Conservation (phyloP, 1,140 invertebrate species). For the Geopemphigus sp. region DNA sequence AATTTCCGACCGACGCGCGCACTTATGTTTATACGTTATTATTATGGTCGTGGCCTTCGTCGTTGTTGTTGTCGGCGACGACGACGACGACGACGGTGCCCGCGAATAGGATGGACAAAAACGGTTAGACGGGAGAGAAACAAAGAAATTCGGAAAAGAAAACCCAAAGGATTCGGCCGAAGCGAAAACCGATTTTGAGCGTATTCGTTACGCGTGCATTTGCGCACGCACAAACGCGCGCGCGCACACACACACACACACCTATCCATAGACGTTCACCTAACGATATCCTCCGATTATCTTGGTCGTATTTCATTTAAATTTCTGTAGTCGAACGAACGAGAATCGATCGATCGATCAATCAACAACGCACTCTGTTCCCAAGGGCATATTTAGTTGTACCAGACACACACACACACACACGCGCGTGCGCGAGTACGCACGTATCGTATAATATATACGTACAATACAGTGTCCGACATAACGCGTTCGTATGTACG, state of each 20-base stretch:
- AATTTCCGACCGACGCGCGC: too few relatives aligned
- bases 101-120: background rate
- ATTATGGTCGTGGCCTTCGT: too few relatives aligned
- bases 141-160: background rate
- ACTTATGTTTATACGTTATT: too few relatives aligned
- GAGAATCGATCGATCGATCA: background rate
- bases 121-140: background rate
- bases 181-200: background rate
- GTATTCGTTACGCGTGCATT: background rate
- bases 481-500: too few relatives aligned
- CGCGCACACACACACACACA: background rate
- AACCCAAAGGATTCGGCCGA: background rate
- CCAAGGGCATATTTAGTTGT: background rate
- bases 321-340: background rate
- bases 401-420: too few relatives aligned
- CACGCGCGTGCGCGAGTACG: background rate
- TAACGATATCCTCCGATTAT: constrained; percentile 11
- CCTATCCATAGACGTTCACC: background rate
- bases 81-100: too few relatives aligned
- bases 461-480: too few relatives aligned
- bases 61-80: too few relatives aligned
- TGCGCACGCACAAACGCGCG: too few relatives aligned
- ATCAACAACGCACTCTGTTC: background rate
- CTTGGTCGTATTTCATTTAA: background rate
- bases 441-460: background rate